Conservation (phyloP, 2,888 invertebrate species). For the Chalcis sispes region DNA sequence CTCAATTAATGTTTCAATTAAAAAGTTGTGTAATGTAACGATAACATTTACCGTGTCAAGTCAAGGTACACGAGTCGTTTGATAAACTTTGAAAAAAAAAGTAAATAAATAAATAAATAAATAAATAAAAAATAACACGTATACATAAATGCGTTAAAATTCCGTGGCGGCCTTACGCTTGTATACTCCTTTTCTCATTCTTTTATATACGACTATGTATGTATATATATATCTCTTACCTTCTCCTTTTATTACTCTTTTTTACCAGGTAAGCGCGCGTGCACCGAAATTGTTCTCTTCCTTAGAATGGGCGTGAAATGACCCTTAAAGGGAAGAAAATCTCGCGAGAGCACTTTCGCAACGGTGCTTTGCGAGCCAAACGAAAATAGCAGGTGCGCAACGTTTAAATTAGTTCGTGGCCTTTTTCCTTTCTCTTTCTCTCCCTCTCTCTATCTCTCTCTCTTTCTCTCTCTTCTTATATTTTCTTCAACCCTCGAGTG, state of each 20-base stretch:
- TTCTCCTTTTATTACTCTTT: too few species aligned
- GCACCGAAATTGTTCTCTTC: conserved; percentile 43
- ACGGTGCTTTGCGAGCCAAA: conserved; percentile 10
- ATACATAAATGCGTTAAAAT: conserved; percentile 11
- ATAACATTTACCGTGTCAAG: too few species aligned
- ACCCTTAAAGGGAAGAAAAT: conserved; percentile 47
- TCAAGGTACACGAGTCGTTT: too few species aligned
- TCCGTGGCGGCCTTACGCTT: neutral
- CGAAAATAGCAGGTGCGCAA: conserved; percentile 39
- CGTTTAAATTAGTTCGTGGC: conserved; percentile 50
- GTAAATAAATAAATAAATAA: too few species aligned
- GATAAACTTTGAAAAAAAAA: neutral
- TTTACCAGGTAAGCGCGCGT: conserved; percentile 14
- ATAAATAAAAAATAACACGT: too few species aligned
- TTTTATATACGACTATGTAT: too few species aligned
- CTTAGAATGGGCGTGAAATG: conserved; percentile 47
- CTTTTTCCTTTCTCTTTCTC: neutral
- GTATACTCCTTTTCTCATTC: too few species aligned
- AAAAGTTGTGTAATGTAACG: neutral
- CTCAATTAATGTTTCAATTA: conserved; percentile 22
- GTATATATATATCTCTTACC: too few species aligned
- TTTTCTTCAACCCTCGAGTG: too few species aligned
- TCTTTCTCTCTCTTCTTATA: too few species aligned
- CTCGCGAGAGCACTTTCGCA: conserved; percentile 46
- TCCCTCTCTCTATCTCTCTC: too few species aligned